Evolutionary conservation across 92 coral and sea anemone species (phyloP).

Genomic region (Epizoanthus scotinus): DNA sequence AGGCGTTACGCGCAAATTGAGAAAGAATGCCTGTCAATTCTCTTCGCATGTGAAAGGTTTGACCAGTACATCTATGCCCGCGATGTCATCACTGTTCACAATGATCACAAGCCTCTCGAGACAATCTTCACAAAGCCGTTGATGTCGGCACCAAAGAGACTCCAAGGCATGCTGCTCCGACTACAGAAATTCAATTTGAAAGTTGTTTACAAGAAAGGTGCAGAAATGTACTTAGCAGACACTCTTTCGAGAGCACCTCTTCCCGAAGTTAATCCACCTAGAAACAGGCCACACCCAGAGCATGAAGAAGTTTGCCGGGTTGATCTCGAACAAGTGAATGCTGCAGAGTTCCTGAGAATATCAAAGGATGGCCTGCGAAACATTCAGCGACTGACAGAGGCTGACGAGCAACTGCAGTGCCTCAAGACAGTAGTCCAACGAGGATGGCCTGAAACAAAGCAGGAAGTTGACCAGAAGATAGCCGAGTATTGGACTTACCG

Average conservation of each 20-base stretch:
- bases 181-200: slow-evolving; percentile 12
- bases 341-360: slow-evolving; percentile 14
- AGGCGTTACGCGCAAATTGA: not conserved
- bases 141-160: not conserved
- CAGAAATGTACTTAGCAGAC: not conserved
- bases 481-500: slow-evolving; percentile 6
- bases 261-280: slow-evolving; percentile 2
- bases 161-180: slow-evolving; percentile 6
- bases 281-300: not conserved
- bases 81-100: not conserved
- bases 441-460: not conserved
- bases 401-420: not conserved
- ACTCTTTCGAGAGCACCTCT: not conserved
- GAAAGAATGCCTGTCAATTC: slow-evolving; percentile 4
- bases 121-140: not conserved
- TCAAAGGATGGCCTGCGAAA: too few species aligned
- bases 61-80: slow-evolving; percentile 7
- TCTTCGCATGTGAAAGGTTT: slow-evolving; percentile 22
- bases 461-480: not conserved
- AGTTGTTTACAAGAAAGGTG: slow-evolving; percentile 3
- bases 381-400: not conserved
- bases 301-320: slow-evolving; percentile 12
- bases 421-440: not conserved
- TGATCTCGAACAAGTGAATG: slow-evolving; percentile 5
- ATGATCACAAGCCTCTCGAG: slow-evolving; percentile 16